These are phyloP conservation scores for Girardinichthys multiradiatus DNA, from an alignment of 2,113 vertebrate genomes.

Conservation along the genomic window DNA sequence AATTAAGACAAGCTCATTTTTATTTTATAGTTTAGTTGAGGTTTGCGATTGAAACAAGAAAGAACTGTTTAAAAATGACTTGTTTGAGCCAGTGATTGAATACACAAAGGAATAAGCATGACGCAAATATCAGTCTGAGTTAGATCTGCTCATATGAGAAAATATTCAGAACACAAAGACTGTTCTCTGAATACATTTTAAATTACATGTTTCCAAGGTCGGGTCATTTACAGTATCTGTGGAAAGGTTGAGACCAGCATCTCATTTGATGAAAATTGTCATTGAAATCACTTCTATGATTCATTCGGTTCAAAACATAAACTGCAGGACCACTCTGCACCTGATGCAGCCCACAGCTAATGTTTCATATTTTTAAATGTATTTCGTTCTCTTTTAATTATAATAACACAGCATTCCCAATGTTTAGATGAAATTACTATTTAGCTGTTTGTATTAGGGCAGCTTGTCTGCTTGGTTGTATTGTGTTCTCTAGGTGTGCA, in stretches of 20 bases:
- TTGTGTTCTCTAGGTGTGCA: constrained; percentile 12
- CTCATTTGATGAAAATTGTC: constrained; percentile 14
- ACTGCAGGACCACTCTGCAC: neutral
- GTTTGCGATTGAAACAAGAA: neutral
- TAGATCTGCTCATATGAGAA: constrained; percentile 1
- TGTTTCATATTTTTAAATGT: neutral
- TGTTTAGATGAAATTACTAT: neutral
- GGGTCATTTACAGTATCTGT: neutral
- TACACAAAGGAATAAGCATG: neutral
- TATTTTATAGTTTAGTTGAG: neutral
- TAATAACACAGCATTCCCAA: neutral
- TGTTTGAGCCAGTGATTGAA: neutral
- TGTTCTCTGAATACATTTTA: constrained; percentile 14
- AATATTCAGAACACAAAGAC: constrained; percentile 22
- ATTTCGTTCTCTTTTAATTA: neutral
- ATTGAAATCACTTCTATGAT: constrained; percentile 27
- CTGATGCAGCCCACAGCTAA: neutral
- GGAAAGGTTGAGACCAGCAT: constrained; percentile 15
- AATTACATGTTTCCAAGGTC: constrained; percentile 31
- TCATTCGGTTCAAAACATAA: constrained; percentile 8
- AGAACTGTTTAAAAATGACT: neutral
- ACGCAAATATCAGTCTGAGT: neutral
- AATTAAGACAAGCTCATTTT: too few species aligned
- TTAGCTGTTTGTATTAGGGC: neutral
- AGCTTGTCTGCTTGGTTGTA: neutral